phyloP scores from a whole-genome alignment of 2,797 vertebrate species.

The Sternarchorhynchus goeldii region DNA sequence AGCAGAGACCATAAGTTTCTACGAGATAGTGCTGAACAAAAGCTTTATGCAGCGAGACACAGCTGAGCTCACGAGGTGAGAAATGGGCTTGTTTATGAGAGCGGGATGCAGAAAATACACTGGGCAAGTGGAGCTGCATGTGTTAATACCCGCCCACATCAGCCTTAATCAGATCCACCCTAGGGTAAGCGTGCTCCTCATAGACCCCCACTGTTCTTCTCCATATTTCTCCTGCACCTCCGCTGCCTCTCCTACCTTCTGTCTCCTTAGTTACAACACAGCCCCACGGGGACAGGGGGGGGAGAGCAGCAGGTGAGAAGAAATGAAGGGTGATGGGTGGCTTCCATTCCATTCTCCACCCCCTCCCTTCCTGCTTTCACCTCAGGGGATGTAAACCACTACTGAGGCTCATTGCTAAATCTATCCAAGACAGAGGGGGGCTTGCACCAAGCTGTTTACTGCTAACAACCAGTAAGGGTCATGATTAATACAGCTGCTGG shows the following conservation, averaged over 20 bases:
- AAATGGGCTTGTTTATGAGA: conserved; percentile 62
- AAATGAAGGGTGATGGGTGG: conserved; percentile 18
- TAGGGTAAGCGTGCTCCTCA: conserved; percentile 21
- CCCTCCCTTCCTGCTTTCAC: not conserved
- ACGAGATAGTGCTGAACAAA: conserved; percentile 41
- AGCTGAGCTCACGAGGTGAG: conserved; percentile 48
- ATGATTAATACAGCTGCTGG: conserved; percentile 43
- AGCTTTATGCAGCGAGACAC: conserved; percentile 49
- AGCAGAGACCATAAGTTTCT: conserved; percentile 20
- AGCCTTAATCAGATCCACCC: conserved; percentile 42
- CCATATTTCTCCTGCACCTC: not conserved
- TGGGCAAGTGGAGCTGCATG: conserved; percentile 53
- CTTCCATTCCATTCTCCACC: conserved; percentile 12
- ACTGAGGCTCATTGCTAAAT: conserved; percentile 24
- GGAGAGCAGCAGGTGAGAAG: conserved; percentile 51
- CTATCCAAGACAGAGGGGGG: not conserved
- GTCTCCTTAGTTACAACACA: conserved; percentile 58
- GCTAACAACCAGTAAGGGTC: conserved; percentile 30
- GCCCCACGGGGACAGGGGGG: conserved; percentile 52
- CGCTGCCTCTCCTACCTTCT: not conserved
- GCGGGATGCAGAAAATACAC: conserved; percentile 51
- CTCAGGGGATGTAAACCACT: conserved; percentile 1
- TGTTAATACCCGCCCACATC: conserved; percentile 35
- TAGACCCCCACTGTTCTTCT: conserved; percentile 11
- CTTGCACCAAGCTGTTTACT: not conserved